Conservation (phyloP, 92 coral and sea anemone species). For the Porites rus region DNA sequence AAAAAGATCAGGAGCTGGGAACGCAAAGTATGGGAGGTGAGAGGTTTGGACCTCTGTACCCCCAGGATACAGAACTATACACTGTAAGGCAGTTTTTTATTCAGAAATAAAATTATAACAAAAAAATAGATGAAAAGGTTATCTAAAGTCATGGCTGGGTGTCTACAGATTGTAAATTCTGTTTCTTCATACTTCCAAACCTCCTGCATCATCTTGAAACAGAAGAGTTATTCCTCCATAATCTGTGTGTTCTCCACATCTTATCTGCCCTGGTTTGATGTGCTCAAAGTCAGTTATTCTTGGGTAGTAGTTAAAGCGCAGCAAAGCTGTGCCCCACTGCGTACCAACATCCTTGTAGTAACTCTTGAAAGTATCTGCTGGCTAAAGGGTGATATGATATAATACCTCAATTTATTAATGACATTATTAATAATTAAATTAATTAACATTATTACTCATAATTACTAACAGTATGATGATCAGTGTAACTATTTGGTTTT, state of each 20-base stretch:
- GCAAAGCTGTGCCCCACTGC: slow-evolving; percentile 48
- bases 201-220: slow-evolving; percentile 89
- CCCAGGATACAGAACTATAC: too few species aligned
- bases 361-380: slow-evolving; percentile 57
- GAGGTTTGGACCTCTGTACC: too few species aligned
- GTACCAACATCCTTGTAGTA: slow-evolving; percentile 61
- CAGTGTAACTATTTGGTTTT: too few species aligned
- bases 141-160: too few species aligned
- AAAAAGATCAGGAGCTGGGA: too few species aligned
- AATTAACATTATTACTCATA: background rate
- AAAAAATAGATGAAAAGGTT: background rate
- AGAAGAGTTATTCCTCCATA: slow-evolving; percentile 85
- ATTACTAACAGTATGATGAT: too few species aligned
- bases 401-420: too few species aligned
- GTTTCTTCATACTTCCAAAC: slow-evolving; percentile 71
- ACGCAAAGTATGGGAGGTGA: too few species aligned
- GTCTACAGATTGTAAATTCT: too few species aligned
- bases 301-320: slow-evolving; percentile 82
- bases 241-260: slow-evolving; percentile 92
- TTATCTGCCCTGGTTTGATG: slow-evolving; percentile 76
- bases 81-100: too few species aligned
- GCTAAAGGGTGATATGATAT: slow-evolving; percentile 17
- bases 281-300: slow-evolving; percentile 44
- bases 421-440: background rate
- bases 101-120: too few species aligned